Percentiles rank a stretch among this genome's conserved stretches.
Evolutionary conservation across 2,888 invertebrate species (phyloP).

Genomic region (Ochropleura leucogaster): DNA sequence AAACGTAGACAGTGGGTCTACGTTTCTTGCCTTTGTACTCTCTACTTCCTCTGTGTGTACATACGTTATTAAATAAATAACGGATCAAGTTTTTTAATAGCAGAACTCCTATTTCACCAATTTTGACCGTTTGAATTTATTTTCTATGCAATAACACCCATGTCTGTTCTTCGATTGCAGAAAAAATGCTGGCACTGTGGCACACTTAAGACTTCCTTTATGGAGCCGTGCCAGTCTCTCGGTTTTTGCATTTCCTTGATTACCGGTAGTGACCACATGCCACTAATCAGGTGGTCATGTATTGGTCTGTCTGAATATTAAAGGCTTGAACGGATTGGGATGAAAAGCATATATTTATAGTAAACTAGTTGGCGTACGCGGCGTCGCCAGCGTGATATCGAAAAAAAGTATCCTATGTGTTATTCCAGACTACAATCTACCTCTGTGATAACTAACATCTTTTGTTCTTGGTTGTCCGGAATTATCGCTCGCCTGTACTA

Average conservation of each 20-base stretch:
- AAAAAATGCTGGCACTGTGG: background rate
- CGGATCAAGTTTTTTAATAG: background rate
- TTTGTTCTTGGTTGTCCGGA: too few relatives aligned
- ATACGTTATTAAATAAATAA: background rate
- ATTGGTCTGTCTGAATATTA: background rate
- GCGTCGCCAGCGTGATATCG: too few relatives aligned
- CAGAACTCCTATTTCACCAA: background rate
- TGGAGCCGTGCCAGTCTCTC: background rate
- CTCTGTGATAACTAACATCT: too few relatives aligned
- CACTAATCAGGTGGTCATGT: background rate
- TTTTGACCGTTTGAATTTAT: background rate
- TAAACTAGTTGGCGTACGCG: too few relatives aligned
- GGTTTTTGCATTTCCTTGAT: conserved; percentile 2
- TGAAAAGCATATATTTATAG: background rate
- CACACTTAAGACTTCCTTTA: conserved; percentile 11
- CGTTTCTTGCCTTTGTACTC: too few relatives aligned
- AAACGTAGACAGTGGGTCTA: too few relatives aligned
- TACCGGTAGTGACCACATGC: background rate
- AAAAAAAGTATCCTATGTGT: too few relatives aligned
- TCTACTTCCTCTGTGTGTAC: too few relatives aligned
- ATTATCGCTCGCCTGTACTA: too few relatives aligned
- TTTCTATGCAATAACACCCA: background rate
- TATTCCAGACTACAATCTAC: too few relatives aligned
- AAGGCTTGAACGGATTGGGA: background rate
- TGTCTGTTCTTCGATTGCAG: background rate